phyloP scores from a whole-genome alignment of 2,797 vertebrate species.

The Pangasius djambal region DNA sequence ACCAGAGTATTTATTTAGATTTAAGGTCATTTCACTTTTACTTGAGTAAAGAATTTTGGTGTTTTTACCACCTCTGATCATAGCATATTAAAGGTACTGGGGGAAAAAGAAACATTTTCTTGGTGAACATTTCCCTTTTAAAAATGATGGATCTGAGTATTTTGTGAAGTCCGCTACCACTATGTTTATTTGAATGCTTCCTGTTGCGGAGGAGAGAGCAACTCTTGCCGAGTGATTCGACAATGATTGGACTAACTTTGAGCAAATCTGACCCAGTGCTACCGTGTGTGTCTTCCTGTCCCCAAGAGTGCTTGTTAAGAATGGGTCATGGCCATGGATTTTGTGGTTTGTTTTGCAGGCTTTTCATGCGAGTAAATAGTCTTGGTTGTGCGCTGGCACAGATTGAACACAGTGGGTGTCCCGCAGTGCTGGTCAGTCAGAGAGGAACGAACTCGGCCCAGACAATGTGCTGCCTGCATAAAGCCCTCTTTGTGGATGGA shows the following conservation, averaged over 20 bases:
- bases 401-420: conserved; percentile 72
- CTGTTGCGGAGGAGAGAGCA: neutral
- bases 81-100: neutral
- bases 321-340: conserved; percentile 64
- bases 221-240: conserved; percentile 31
- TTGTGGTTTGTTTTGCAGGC: conserved; percentile 61
- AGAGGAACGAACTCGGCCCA: conserved; percentile 71
- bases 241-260: conserved; percentile 48
- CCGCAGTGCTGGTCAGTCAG: conserved; percentile 79
- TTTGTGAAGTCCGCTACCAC: neutral
- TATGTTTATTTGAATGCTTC: neutral
- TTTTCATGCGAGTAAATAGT: conserved; percentile 69
- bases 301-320: conserved; percentile 56
- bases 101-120: neutral
- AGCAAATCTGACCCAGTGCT: conserved; percentile 51
- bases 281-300: conserved; percentile 54
- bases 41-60: neutral
- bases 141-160: neutral
- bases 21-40: neutral
- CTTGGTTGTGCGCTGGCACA: conserved; percentile 71
- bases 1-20: neutral
- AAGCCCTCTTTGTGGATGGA: conserved; percentile 77
- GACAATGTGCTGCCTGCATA: conserved; percentile 74
- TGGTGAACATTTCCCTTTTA: neutral
- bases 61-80: neutral